Base-by-base conservation (phyloP, 2,888 invertebrate species). In the Ophion costatus region DNA sequence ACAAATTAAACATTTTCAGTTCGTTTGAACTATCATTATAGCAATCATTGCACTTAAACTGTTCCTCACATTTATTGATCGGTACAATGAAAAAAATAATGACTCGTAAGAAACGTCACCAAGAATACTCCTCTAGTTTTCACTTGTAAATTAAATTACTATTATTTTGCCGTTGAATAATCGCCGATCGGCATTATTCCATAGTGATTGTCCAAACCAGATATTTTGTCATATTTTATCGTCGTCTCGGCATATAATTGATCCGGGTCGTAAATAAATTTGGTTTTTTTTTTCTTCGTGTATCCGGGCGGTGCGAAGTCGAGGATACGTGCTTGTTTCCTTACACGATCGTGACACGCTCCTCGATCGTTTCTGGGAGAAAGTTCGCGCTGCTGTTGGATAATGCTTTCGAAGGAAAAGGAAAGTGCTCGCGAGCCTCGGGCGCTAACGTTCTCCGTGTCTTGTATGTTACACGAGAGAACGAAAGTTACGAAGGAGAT, bases 321-420 rank as follows among this genome's bases (percentile, higher is more conserved):
- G 61, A 20, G 45, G 59, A 78, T 24, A 33, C 29, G 22, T n/a
- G 38, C 56, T 14, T 76, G 14, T 29, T 73, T 63, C 63, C 29
- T 45, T 74, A 63, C 29, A 63, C 45, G 5, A 42, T 29, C 24
- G 45, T 29, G 9, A 63, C 24, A 45, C 11, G 51, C 51, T 45
- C 38, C 63, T 45, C 20, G 51, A 38, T 33, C 33, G 66, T 45
- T 73, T 45, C 61, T 63, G 75, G 88, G 92, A 92, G 92, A 93
- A 92, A 93, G 92, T 91, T 80, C 79, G 45, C 29, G 59, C 90
- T 90, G 90, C 89, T 91, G 89, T 92, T 92, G 90, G 84, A 91
- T 92, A 92, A 93, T 63, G 42, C 56, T 51, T 88, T 85, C 77
- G 83, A 42, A 80, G 87, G 91, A 91, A 91, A 92, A 90, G 88